Conservation (phyloP, 2,797 vertebrate genomes). For the Hoplostethus mediterraneus region DNA sequence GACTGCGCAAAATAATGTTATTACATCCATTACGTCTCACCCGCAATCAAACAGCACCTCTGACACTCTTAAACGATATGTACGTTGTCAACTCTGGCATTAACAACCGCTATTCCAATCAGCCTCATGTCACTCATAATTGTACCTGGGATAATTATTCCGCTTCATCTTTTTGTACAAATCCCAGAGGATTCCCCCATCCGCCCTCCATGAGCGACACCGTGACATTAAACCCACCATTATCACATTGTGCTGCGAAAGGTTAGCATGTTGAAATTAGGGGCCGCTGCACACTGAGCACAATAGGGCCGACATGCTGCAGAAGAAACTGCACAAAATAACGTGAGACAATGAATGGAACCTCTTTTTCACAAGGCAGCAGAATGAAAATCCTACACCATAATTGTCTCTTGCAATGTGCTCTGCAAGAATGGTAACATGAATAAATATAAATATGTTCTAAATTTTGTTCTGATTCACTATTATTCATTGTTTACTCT, state of each 20-base stretch:
- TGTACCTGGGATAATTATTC: slow-evolving; percentile 53
- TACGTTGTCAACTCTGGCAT: slow-evolving; percentile 45
- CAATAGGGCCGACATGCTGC: slow-evolving; percentile 51
- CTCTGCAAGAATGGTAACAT: background rate
- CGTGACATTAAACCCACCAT: slow-evolving; percentile 72
- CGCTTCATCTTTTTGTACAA: slow-evolving; percentile 65
- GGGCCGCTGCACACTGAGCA: slow-evolving; percentile 47
- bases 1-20: background rate
- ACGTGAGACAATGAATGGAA: slow-evolving; percentile 63
- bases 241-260: slow-evolving; percentile 67
- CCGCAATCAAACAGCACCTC: slow-evolving; percentile 40
- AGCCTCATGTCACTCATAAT: slow-evolving; percentile 62
- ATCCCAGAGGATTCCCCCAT: slow-evolving; percentile 47
- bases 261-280: slow-evolving; percentile 75
- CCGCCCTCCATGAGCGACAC: slow-evolving; percentile 39
- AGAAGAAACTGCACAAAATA: slow-evolving; percentile 64
- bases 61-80: slow-evolving; percentile 41
- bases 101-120: slow-evolving; percentile 45
- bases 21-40: slow-evolving; percentile 16
- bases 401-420: background rate
- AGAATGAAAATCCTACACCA: slow-evolving; percentile 46
- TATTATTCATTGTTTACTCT: too few species aligned
- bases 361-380: slow-evolving; percentile 59
- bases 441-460: background rate
- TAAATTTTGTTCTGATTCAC: background rate